Evolutionary conservation across 2,797 vertebrate genomes (phyloP), one percentile per base, ranked within the genome.

Genomic region (Odontamblyopus rebecca): DNA sequence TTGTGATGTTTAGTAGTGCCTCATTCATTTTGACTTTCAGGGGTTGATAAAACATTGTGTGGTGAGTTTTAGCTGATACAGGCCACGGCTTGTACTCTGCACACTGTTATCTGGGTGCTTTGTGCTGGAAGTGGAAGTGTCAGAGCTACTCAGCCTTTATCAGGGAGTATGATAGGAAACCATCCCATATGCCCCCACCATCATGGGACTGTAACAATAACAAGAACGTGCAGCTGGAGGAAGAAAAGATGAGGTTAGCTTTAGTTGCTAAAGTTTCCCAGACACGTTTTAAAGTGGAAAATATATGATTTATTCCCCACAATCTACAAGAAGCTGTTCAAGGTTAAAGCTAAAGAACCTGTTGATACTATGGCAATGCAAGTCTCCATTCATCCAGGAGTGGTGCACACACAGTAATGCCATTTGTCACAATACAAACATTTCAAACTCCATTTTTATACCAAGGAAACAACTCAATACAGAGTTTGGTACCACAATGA

Each of bases 81-180:
- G 69, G 82, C 74, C 56, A 69, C 0, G 41, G 82, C 82, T 72
- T 86, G 72, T 38, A 35, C 81, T 2, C 63, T 59, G 70, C 89
- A 70, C 68, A 0, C 7, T 1, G 53, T 91, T 92, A 92, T 92
- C 91, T 86, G 81, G 79, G 74, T 79, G 79, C 86, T 88, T 88
- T 92, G 91, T 92, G 89, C 91, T 89, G 89, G 92, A 85, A 84
- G 91, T 83, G 85, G 72, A 84, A 70, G 89, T 90, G 89, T 87
- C 80, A 77, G 84, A 85, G 84, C 86, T 85, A 75, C 86, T 88
- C 79, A 68, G 68, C 56, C 63, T 84, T 92, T 93, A 92, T 93
- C 91, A 90, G 15, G 60, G 72, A 74, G 76, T 77, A 59, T 75
- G 90, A 89, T 87, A 89, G 80, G 69, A 78, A 88, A 83, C 79